A percentile compares a stretch with the other conserved stretches of the same genome.
Conservation (phyloP, 2,113 vertebrate species). For the Gopherus flavomarginatus region DNA sequence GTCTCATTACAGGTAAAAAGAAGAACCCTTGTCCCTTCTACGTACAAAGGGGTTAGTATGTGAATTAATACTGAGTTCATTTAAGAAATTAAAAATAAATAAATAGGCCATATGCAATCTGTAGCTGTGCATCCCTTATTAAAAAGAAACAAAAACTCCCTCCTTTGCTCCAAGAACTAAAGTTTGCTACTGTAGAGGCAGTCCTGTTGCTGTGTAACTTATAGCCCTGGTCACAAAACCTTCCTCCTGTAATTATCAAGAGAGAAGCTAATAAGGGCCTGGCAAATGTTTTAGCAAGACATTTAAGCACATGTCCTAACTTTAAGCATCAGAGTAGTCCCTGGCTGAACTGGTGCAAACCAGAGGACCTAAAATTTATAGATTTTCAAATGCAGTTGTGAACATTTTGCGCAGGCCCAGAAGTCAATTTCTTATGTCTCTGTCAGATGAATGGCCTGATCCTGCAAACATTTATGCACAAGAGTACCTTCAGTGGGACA, state of each 20-base stretch:
- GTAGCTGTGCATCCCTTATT: not conserved
- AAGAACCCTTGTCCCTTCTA: not conserved
- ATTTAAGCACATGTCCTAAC: not conserved
- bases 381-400: not conserved
- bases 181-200: not conserved
- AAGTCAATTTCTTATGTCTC: not conserved
- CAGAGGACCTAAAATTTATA: not conserved
- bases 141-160: not conserved
- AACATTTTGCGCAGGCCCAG: not conserved
- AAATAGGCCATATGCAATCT: not conserved
- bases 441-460: not conserved
- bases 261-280: not conserved
- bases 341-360: not conserved
- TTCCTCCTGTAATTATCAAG: not conserved
- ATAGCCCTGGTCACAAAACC: not conserved
- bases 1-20: not conserved
- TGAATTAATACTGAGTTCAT: not conserved
- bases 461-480: not conserved
- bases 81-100: conserved; percentile 11
- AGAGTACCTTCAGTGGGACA: not conserved
- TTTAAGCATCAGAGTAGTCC: not conserved
- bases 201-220: not conserved
- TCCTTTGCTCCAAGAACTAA: not conserved
- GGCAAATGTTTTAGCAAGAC: not conserved
- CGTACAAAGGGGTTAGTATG: not conserved